phyloP scores from a whole-genome alignment of 2,888 invertebrate species.

The Drosophila lacicola region DNA sequence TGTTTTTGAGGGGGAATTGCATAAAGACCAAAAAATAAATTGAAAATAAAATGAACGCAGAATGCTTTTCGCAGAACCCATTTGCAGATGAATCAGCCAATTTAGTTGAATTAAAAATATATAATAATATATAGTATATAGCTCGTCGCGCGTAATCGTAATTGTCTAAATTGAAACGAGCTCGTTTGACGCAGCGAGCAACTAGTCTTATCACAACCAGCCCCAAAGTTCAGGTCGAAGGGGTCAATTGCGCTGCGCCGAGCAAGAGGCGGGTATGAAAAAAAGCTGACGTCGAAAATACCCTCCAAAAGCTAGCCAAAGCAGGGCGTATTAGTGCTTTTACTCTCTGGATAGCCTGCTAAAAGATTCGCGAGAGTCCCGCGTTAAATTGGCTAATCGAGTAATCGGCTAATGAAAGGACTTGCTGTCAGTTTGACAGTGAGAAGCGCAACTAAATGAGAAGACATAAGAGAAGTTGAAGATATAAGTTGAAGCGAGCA shows the following conservation, averaged over 20 bases:
- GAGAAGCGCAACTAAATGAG: neutral
- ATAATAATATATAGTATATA: conserved; percentile 41
- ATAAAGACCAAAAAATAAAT: conserved; percentile 27
- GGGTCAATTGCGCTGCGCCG: conserved; percentile 66
- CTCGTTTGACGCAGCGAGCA: conserved; percentile 27
- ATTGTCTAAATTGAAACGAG: conserved; percentile 73
- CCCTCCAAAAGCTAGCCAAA: neutral
- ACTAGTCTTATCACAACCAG: conserved; percentile 47
- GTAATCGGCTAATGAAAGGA: neutral
- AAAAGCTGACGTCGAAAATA: conserved; percentile 53
- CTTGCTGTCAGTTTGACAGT: neutral
- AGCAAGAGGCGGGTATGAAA: conserved; percentile 13
- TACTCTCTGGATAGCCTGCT: too few relatives aligned
- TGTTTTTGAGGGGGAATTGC: conserved; percentile 21
- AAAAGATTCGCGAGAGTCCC: neutral
- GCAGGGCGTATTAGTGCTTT: neutral
- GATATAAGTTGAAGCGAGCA: neutral
- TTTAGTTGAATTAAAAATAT: conserved; percentile 62
- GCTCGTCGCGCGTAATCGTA: conserved; percentile 53
- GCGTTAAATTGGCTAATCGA: neutral
- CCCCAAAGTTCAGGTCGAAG: conserved; percentile 57
- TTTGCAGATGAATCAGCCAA: conserved; percentile 70
- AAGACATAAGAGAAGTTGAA: neutral
- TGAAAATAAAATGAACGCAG: conserved; percentile 21
- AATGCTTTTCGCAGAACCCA: conserved; percentile 42